Base-by-base conservation (phyloP, 1,140 invertebrate genomes). In the Neodiprion fabricii region DNA sequence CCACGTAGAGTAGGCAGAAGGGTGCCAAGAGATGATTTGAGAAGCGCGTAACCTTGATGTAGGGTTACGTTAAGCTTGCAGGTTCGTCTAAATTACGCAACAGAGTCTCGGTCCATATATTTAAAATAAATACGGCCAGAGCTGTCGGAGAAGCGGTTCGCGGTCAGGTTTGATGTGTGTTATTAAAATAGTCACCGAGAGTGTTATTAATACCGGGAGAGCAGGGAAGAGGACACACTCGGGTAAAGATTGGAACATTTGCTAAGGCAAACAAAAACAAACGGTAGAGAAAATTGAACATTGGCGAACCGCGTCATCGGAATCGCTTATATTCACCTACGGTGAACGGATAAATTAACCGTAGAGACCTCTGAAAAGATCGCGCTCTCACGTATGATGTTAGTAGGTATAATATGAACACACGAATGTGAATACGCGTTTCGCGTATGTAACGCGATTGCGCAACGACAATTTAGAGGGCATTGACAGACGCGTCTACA, bases 401-500 rank as follows among this genome's bases (percentile, higher is more conserved):
- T 40, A 40, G 28, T 40, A 40, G 28, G 28, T 40, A 40, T 40
- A 40, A 40, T 40, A 40, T 40, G 28, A 40, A 40, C 28, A 40
- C 28, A 40, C 28, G 28, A 40, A 40, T 40, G 28, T 40, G 28
- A 40, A 40, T 40, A 40, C 28, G 28, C 28, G 28, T 40, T 40
- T 40, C 28, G 28, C 28, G 28, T 40, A 40, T 40, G 28, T 40
- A 40, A 40, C 28, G 28, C 28, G n/a, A 17, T 61, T 61, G 53
- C 53, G 53, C 53, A 61, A 61, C n/a, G 11, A 17, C 53, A 61
- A 61, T 61, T 61, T 61, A 61, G 53, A 61, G 53, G 53, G n/a
- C 53, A 61, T 61, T 61, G 53, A 61, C 53, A 61, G 53, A 61
- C 53, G 53, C 53, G 53, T 61, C 11, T 14, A 61, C 11, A 61